Base-by-base conservation (phyloP, 2,797 vertebrate genomes). In the Erethizon dorsatum region DNA sequence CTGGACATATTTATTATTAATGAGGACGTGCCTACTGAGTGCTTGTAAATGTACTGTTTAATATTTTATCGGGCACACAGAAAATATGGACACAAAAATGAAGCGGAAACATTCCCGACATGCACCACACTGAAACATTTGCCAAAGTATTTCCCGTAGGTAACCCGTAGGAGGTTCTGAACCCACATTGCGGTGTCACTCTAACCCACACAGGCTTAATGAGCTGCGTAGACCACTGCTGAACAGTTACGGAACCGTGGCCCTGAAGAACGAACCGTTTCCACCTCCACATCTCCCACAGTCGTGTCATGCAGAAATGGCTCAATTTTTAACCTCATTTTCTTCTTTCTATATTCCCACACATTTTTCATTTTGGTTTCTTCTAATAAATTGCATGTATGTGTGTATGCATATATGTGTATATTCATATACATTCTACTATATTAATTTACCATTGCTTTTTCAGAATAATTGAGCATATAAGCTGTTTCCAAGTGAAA, bases 1-100 rank as follows among this genome's bases (percentile, higher is more conserved):
- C 41, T 90, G 52, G 82, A 61, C 28, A 54, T 56, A 95, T 80
- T 92, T 52, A 94, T 92, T 95, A 77, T 94, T 92, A 93, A 82
- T 89, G 59, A 2, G 85, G 33, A 59, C 24, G 73, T 83, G 8
- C 79, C 57, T 85, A 59, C 63, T 8, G 52, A 86, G 63, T 91
- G 61, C 85, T 94, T 57, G 22, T 71, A 94, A 89, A 57, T 56
- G 63, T 47, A 47, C 57, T 61, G 47, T 93, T 96, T 61, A 97
- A 88, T 96, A 96, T 94, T 90, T 96, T 83, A 84, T 80, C 63
- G 10, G 82, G 7, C 63, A 65, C 59, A 24, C n/a, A 18, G 75
- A 80, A 95, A 82, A 90, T 69, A 65, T 37, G 50, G 63, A n/a
- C 80, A 79, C 79, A 91, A 50, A 92, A 94, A 67, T 31, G 41